Base-by-base conservation (phyloP, 2,888 invertebrate genomes). In the Anarsia innoxiella region DNA sequence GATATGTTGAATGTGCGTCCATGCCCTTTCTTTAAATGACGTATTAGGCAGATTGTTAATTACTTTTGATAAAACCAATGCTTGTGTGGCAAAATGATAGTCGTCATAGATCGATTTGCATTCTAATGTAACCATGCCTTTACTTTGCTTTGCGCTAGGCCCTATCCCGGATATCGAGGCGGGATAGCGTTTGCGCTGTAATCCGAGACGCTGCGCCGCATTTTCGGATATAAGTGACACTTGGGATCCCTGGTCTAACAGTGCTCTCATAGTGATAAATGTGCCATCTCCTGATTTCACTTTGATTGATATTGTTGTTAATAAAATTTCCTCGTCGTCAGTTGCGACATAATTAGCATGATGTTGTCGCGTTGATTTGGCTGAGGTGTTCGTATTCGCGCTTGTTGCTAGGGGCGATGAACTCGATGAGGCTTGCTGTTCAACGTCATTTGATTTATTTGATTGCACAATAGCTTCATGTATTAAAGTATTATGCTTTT, bases 1-100 rank as follows among this genome's bases (percentile, higher is more conserved):
- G n/a, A 51, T 34, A 12, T 41, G 32, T 31, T 45, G 36, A 10
- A 48, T 25, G 28, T 42, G 32, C 23, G 31, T 5, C 46, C 48
- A 50, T 5, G 31, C 5, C 10, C 48, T 46, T 28, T 44, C 45
- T n/a, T n/a, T 4, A 13, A 45, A 41, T 30, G 42, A 12, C 13
- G 19, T n/a, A 10, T 31, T 31, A 3, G 31, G 31, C n/a, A 31
- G 12, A 9, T 31, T 31, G 12, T 39, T 44, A 2, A 42, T 42
- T 10, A 44, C 31, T 9, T 45, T 42, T 11, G 39, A 40, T 1
- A 48, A 23, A 1, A 46, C 12, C 8, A 37, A 5, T 12, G n/a
- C 13, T 5, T 19, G n/a, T 2, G 26, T 15, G 19, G 4, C 15
- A 26, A 34, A 12, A 12, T 9, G 14, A 10, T 26, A 34, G 1